phyloP scores from a whole-genome alignment of 2,113 vertebrate genomes.

The Phalacrocorax aristotelis region DNA sequence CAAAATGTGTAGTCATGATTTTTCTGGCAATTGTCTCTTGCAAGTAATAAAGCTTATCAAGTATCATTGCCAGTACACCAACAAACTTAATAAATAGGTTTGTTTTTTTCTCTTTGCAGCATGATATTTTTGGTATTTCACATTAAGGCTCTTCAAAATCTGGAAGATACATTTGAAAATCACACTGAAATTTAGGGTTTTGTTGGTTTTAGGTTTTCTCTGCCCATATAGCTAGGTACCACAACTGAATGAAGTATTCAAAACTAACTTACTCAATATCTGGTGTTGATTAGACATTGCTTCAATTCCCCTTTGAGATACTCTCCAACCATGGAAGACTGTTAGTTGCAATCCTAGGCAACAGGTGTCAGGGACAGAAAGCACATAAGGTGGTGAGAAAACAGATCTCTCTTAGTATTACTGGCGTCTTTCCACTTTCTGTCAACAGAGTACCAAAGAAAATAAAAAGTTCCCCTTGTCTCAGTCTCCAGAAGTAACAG shows the following conservation, averaged over 20 bases:
- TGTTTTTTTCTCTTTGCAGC: neutral
- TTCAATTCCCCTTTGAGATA: neutral
- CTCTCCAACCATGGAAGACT: neutral
- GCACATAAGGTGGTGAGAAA: neutral
- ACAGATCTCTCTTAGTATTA: neutral
- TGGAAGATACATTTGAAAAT: neutral
- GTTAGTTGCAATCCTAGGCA: neutral
- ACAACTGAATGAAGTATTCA: neutral
- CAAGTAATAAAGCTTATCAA: neutral
- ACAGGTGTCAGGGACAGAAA: neutral
- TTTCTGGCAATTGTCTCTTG: neutral
- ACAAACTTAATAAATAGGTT: neutral
- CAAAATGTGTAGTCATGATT: neutral
- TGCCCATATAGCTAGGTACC: neutral
- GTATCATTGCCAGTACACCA: neutral
- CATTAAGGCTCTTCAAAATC: neutral
- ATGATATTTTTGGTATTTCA: neutral
- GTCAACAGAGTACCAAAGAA: neutral
- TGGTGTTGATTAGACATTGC: neutral
- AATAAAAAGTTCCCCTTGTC: neutral
- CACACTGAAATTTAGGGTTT: neutral
- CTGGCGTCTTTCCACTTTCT: neutral
- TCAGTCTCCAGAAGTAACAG: neutral
- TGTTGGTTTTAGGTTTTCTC: neutral
- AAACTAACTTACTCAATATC: neutral